Percentiles rank a stretch among this genome's conserved stretches.
phyloP scores from a whole-genome alignment of 2,888 invertebrate genomes.

The Tricholauxania praeusta region DNA sequence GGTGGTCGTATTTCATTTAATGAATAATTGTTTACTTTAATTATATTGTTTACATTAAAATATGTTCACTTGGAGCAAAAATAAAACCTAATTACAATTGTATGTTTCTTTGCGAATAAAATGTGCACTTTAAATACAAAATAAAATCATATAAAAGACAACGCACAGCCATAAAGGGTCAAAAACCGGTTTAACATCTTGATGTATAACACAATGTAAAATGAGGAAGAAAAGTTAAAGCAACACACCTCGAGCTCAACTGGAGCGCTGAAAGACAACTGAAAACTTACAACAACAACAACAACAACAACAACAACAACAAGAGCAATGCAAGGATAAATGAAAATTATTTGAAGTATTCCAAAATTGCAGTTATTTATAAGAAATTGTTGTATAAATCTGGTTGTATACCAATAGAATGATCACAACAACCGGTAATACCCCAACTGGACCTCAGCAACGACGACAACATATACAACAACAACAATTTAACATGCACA shows the following conservation, averaged over 20 bases:
- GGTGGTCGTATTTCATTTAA: too few relatives aligned
- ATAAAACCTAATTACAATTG: too few relatives aligned
- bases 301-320: neutral
- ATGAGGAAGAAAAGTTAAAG: too few relatives aligned
- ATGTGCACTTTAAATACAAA: too few relatives aligned
- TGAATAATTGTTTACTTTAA: too few relatives aligned
- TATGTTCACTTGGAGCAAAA: too few relatives aligned
- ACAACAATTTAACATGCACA: constrained; percentile 40
- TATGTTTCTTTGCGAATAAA: too few relatives aligned
- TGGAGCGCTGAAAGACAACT: neutral
- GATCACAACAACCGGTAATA: constrained; percentile 30
- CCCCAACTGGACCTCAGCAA: constrained; percentile 21
- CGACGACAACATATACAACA: constrained; percentile 29
- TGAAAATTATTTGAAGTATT: neutral
- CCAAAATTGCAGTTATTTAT: neutral
- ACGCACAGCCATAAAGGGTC: constrained; percentile 13
- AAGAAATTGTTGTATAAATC: neutral
- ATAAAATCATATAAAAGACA: too few relatives aligned
- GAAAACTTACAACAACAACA: neutral
- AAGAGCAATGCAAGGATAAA: neutral
- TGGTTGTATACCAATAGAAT: neutral
- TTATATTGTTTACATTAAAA: too few relatives aligned
- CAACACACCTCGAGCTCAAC: neutral
- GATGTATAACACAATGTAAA: too few relatives aligned
- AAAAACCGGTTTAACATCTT: constrained; percentile 28